Percentiles rank a stretch among this genome's conserved stretches.
Conservation (phyloP, 2,888 invertebrate species). For the Smittia aterrima region DNA sequence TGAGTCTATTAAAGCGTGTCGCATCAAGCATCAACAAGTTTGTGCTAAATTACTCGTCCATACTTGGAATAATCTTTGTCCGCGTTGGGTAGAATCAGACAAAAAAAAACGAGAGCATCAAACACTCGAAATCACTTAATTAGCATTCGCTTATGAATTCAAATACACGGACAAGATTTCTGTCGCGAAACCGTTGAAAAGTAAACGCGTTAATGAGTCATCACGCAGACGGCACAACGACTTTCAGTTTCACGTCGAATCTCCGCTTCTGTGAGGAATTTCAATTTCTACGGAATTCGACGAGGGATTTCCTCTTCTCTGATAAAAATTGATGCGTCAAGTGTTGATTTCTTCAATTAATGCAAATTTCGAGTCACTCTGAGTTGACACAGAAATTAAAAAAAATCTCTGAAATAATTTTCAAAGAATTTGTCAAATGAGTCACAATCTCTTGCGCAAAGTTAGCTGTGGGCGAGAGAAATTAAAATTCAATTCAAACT, state of each 20-base stretch:
- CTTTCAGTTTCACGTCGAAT: constrained; percentile 7
- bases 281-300: not conserved
- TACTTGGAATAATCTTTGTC: no score
- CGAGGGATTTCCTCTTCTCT: not conserved
- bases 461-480: not conserved
- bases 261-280: not conserved
- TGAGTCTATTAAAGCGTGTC: no score
- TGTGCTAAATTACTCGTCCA: no score
- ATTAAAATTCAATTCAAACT: constrained; percentile 16
- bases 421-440: constrained; percentile 17
- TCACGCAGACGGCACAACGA: not conserved
- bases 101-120: no score
- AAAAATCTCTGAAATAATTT: constrained; percentile 8
- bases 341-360: constrained; percentile 12
- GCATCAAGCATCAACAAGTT: no score
- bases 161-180: not conserved
- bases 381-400: constrained; percentile 15
- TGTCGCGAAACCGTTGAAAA: not conserved
- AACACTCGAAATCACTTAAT: not conserved
- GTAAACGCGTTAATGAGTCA: constrained; percentile 6
- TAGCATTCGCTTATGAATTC: not conserved
- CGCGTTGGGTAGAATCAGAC: no score
- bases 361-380: not conserved
- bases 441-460: not conserved
- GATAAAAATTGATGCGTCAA: constrained; percentile 9